Evolutionary conservation across 2,113 vertebrate genomes (phyloP), one percentile per base, ranked within the genome.

Genomic region (Campylorhamphus procurvoides): DNA sequence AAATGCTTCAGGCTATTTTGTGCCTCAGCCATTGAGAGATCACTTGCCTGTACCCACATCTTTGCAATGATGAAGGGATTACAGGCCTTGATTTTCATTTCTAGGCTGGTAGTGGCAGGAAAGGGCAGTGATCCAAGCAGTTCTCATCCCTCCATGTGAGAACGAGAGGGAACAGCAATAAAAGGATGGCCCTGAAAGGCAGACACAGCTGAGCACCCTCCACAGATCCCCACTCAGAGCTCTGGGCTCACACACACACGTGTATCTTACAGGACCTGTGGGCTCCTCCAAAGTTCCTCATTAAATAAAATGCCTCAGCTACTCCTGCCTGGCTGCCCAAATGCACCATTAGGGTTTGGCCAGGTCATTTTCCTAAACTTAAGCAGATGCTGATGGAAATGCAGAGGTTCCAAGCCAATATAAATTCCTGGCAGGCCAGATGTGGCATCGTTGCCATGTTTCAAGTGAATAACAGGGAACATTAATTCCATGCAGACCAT

Each of bases 1-100:
- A 85, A 94, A 89, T 59, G 42, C 9, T 91, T 67, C 10, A 62
- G 85, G 40, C 35, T 90, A 49, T 90, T 90, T 94, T 91, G 74
- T 92, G 37, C 37, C 53, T 89, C 47, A 53, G 2, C 68, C 84
- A 50, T 27, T 58, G 62, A 52, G 63, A 75, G 18, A 12, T 22
- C 63, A 31, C 64, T 90, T 91, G 87, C 55, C 53, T 66, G 19
- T 55, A 37, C 17, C 46, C 59, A 59, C 31, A 52, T 66, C 16
- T 91, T 67, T 76, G 37, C 74, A 52, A 76, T 20, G 39, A 84
- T 39, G 18, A 81, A 76, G 69, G 33, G 18, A 71, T 84, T 59
- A 10, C 7, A 90, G 23, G 47, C 27, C 28, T 82, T 28, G 37
- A 46, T 80, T 90, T 83, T 80, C 55, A 27, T 52, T 47, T 53